phyloP scores from a whole-genome alignment of 2,888 invertebrate species.

The Cataglyphis altisquamis region DNA sequence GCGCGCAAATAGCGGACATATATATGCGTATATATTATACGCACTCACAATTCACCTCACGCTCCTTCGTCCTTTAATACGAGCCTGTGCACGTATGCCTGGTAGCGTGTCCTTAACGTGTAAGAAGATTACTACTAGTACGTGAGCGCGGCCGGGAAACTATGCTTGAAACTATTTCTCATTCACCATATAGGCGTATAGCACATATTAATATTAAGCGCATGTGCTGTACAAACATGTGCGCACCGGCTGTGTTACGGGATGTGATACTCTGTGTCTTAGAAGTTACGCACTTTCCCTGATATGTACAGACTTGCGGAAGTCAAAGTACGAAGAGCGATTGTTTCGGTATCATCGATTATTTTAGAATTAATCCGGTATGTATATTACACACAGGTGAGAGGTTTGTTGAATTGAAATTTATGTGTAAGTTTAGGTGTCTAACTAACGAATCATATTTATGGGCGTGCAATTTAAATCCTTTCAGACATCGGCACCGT shows the following conservation, averaged over 20 bases:
- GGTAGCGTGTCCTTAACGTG: constrained; percentile 59
- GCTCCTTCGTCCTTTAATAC: constrained; percentile 63
- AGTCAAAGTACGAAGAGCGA: constrained; percentile 33
- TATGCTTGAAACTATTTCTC: constrained; percentile 43
- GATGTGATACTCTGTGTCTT: constrained; percentile 1
- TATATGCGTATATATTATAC: constrained; percentile 43
- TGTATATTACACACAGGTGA: neutral
- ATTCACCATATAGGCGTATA: constrained; percentile 36
- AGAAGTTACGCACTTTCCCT: constrained; percentile 50
- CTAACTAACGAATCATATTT: neutral
- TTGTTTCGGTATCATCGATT: constrained; percentile 33
- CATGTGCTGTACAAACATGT: constrained; percentile 29
- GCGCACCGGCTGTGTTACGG: neutral
- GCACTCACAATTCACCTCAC: constrained; percentile 67
- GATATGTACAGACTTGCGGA: neutral
- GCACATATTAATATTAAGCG: constrained; percentile 48
- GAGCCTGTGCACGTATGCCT: constrained; percentile 61
- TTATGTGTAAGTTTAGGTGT: neutral
- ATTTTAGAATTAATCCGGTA: constrained; percentile 6
- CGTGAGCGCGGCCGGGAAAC: constrained; percentile 57
- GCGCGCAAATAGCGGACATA: constrained; percentile 22
- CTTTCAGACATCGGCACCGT: neutral
- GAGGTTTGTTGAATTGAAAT: neutral
- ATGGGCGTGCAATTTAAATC: neutral
- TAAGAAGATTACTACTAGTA: constrained; percentile 65